A percentile compares a stretch with the other conserved stretches of the same genome.
Evolutionary conservation across 1,140 invertebrate genomes (phyloP).

Genomic region (Camponotus vicinus): DNA sequence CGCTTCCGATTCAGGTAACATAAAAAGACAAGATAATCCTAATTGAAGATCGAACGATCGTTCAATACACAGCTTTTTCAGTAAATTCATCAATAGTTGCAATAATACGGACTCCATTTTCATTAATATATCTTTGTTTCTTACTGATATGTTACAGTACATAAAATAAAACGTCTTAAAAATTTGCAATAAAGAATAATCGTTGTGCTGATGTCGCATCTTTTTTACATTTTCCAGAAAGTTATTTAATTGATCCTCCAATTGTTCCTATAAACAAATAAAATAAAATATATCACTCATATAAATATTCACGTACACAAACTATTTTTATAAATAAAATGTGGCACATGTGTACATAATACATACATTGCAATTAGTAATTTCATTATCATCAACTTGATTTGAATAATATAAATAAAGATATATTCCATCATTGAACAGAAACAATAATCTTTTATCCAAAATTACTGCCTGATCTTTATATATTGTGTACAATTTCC

Average conservation of each 20-base stretch:
- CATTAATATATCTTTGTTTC: conserved; percentile 34
- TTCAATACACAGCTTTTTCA: conserved; percentile 78
- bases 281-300: not conserved
- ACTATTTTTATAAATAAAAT: conserved; percentile 26
- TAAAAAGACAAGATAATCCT: conserved; percentile 78
- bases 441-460: conserved; percentile 63
- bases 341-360: not conserved
- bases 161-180: conserved; percentile 72
- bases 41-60: conserved; percentile 77
- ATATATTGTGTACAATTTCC: conserved; percentile 75
- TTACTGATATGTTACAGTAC: conserved; percentile 40
- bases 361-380: conserved; percentile 32
- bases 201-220: conserved; percentile 72
- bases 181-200: conserved; percentile 75
- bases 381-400: not conserved
- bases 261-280: conserved; percentile 32
- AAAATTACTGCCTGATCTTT: conserved; percentile 73
- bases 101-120: conserved; percentile 66
- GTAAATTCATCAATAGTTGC: conserved; percentile 52
- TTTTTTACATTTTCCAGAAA: conserved; percentile 60
- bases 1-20: conserved; percentile 70
- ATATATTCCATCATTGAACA: conserved; percentile 71
- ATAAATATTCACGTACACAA: too few relatives aligned
- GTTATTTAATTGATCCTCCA: conserved; percentile 42
- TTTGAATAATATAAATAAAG: conserved; percentile 55